These are phyloP conservation scores for Iphiclides podalirius DNA, from an alignment of 2,888 invertebrate species.

Conservation along the genomic window DNA sequence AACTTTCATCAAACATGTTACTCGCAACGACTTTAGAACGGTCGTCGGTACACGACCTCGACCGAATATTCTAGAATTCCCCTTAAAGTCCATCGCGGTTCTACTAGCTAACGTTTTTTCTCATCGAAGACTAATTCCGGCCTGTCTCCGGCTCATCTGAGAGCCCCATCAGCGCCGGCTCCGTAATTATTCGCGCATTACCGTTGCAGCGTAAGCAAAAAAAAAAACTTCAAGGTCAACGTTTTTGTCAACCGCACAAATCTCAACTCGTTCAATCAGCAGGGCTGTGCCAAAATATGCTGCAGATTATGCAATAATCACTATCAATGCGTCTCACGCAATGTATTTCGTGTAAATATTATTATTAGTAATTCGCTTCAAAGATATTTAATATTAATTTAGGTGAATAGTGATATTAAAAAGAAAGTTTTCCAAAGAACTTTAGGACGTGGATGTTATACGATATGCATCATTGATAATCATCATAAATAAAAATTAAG, in stretches of 20 bases:
- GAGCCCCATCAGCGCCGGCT: slow-evolving; percentile 8
- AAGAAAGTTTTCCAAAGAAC: background rate
- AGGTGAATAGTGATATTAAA: too few relatives aligned
- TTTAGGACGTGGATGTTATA: too few relatives aligned
- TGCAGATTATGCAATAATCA: too few relatives aligned
- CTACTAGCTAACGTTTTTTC: background rate
- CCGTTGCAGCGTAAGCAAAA: slow-evolving; percentile 12
- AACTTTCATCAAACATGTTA: background rate
- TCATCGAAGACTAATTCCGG: background rate
- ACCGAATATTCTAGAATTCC: background rate
- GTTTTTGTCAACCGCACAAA: slow-evolving; percentile 17
- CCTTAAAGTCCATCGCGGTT: background rate
- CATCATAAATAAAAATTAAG: too few relatives aligned
- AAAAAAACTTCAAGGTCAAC: slow-evolving; percentile 18
- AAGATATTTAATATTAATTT: too few relatives aligned
- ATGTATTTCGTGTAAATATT: too few relatives aligned
- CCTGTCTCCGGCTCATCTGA: background rate
- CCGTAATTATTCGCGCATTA: slow-evolving; percentile 16
- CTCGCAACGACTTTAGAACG: background rate
- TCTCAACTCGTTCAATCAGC: slow-evolving; percentile 15
- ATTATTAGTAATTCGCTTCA: too few relatives aligned
- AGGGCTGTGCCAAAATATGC: slow-evolving; percentile 13
- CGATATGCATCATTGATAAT: too few relatives aligned
- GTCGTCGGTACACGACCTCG: background rate
- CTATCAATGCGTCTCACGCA: too few relatives aligned